Evolutionary conservation across 2,113 vertebrate genomes (phyloP).

Genomic region (Cyanoramphus novaezelandiae): DNA sequence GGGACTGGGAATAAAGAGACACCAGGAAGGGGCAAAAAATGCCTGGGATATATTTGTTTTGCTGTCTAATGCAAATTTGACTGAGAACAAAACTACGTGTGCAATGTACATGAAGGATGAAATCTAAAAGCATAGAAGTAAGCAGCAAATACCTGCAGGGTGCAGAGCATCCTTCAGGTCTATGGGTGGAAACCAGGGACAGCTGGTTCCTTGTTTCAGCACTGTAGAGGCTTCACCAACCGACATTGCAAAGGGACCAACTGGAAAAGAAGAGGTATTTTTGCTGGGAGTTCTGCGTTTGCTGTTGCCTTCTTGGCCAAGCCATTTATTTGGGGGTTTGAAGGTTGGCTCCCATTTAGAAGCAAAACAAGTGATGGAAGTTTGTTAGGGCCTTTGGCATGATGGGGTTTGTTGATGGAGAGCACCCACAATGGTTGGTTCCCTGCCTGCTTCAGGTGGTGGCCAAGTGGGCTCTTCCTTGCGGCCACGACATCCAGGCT

Average conservation of each 20-base stretch:
- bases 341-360: not conserved
- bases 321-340: not conserved
- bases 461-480: not conserved
- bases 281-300: not conserved
- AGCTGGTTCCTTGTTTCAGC: not conserved
- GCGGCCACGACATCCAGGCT: not conserved
- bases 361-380: not conserved
- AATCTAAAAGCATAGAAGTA: not conserved
- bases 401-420: not conserved
- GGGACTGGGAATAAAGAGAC: not conserved
- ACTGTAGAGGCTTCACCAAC: not conserved
- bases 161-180: not conserved
- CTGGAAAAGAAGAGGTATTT: not conserved
- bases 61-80: not conserved
- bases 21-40: not conserved
- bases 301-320: not conserved
- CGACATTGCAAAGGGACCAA: not conserved
- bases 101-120: not conserved
- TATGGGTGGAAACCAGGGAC: not conserved
- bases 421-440: accelerated
- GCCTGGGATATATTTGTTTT: not conserved
- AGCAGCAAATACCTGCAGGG: not conserved
- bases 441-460: accelerated
- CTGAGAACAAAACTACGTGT: not conserved
- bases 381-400: not conserved